These are phyloP conservation scores for Tragelaphus strepsiceros DNA, from an alignment of 2,113 vertebrate genomes.

Conservation along the genomic window DNA sequence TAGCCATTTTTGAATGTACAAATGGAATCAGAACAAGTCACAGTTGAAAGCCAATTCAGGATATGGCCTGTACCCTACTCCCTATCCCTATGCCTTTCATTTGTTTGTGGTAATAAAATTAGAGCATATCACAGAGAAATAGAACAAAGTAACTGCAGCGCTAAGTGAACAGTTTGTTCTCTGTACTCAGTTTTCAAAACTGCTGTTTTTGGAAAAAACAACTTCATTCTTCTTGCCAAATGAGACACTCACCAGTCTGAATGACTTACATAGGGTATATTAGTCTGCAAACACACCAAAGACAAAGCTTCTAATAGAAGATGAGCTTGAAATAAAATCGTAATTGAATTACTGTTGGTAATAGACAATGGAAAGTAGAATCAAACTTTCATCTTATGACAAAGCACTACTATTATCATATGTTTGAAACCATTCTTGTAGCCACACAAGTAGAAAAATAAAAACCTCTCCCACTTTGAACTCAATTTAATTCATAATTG, in stretches of 20 bases:
- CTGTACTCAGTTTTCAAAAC: slow-evolving; percentile 59
- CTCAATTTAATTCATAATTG: background rate
- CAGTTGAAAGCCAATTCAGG: slow-evolving; percentile 68
- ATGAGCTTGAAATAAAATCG: slow-evolving; percentile 12
- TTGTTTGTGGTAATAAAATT: slow-evolving; percentile 71
- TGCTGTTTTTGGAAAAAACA: slow-evolving; percentile 34
- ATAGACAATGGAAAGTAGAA: background rate
- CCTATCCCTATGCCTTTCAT: slow-evolving; percentile 34
- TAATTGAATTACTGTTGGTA: slow-evolving; percentile 48
- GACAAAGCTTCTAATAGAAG: slow-evolving; percentile 26
- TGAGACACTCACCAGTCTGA: slow-evolving; percentile 49
- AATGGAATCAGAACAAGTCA: slow-evolving; percentile 67
- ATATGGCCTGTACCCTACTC: slow-evolving; percentile 59
- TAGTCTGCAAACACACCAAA: slow-evolving; percentile 34
- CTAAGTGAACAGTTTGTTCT: slow-evolving; percentile 71
- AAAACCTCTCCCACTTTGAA: slow-evolving; percentile 2
- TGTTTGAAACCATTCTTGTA: background rate
- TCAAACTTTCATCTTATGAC: slow-evolving; percentile 30
- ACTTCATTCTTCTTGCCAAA: slow-evolving; percentile 51
- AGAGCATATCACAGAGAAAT: slow-evolving; percentile 61
- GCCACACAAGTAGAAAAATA: background rate
- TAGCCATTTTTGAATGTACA: slow-evolving; percentile 54
- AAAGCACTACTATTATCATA: background rate
- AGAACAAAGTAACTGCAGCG: slow-evolving; percentile 72
- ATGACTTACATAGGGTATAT: slow-evolving; percentile 36